Conservation (phyloP, 2,797 vertebrate genomes). For the Acanthiza pusilla region DNA sequence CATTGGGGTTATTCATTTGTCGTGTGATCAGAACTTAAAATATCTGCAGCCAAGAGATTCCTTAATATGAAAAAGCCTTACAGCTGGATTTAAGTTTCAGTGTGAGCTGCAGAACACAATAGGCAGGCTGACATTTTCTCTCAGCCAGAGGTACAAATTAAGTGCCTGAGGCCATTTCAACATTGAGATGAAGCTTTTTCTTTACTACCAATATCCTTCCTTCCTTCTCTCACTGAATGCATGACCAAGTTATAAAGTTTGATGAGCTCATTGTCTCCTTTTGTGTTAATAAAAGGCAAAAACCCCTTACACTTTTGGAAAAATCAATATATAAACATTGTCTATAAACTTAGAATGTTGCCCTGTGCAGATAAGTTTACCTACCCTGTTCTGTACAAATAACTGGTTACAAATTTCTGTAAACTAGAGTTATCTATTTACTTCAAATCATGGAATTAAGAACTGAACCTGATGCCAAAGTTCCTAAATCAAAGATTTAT, state of each 20-base stretch:
- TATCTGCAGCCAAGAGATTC: neutral
- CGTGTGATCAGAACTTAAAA: neutral
- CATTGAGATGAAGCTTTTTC: neutral
- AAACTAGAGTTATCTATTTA: neutral
- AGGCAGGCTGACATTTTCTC: neutral
- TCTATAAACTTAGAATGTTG: neutral
- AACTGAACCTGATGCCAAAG: neutral
- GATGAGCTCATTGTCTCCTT: neutral
- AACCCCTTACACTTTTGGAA: rapidly evolving
- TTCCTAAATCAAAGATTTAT: neutral
- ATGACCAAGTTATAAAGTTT: neutral
- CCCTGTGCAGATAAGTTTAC: neutral
- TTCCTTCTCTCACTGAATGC: neutral
- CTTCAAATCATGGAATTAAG: neutral
- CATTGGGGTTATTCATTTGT: neutral
- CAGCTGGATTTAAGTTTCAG: neutral
- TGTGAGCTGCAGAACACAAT: neutral
- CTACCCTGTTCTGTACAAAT: neutral
- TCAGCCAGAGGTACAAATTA: neutral
- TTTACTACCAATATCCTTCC: neutral
- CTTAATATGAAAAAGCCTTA: neutral
- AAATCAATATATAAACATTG: neutral
- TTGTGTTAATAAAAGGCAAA: neutral
- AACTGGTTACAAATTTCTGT: neutral
- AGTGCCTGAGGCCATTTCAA: neutral